Evolutionary conservation across 2,113 vertebrate genomes (phyloP), one percentile per base, ranked within the genome.

Genomic region (Probosciger aterrimus): DNA sequence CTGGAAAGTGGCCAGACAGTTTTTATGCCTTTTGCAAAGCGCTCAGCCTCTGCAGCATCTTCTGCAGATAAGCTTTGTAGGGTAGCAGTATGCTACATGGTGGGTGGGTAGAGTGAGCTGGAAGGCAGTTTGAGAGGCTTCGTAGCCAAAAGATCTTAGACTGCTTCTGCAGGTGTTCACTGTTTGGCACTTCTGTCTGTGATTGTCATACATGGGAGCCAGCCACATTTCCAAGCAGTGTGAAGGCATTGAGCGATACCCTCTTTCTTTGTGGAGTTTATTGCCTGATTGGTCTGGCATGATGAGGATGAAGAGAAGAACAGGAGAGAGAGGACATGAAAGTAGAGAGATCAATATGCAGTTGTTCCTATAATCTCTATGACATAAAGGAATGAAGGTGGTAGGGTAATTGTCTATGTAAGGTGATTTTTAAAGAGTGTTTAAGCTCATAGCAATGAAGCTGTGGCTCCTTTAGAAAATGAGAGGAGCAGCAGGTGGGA

Each of bases 191-290:
- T 55, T 35, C 18, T 33, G 23, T 37, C 22, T 27, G 13, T 43
- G 23, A 43, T 30, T 44, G 44, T 43, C 4, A 0, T 31, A 4
- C 3, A 1, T n/a, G 39, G 4, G 15, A 80, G n/a, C 30, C 9
- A 17, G 20, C 14, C 1, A 0, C 2, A 0, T n/a, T 82, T 80
- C 69, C 41, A 68, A 31, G 31, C 39, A 6, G 15, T 4, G 11
- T 44, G 57, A 75, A 69, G 65, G 41, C n/a, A 67, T 46, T 2
- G 2, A 44, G 44, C 31, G 23, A 9, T 63, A n/a, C 25, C 25
- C 24, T 6, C 0, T 60, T 90, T 25, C 49, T 46, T 0, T 0
- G 0, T 49, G 47, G 23, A 22, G 13, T 41, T 53, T 31, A 23
- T 35, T 73, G 49, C 14, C 53, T 55, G 6, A 71, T 33, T 37